Percentiles rank a stretch among this genome's conserved stretches.
These are phyloP conservation scores for Oryzias javanicus DNA, from an alignment of 2,113 vertebrate species.

Conservation along the genomic window DNA sequence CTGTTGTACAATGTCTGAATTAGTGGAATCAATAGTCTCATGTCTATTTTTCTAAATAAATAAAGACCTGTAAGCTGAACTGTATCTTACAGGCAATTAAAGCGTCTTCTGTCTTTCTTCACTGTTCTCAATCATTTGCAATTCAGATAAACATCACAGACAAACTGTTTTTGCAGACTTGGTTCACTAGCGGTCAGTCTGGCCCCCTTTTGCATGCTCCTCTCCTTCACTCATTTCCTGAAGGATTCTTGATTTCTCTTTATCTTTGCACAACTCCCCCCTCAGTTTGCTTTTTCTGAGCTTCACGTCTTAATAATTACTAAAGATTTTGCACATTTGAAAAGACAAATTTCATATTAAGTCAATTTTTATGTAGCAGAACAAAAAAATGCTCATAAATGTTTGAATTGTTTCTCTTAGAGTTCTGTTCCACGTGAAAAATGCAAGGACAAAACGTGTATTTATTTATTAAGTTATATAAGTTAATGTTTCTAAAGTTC, in stretches of 20 bases:
- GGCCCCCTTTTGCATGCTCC: conserved; percentile 67
- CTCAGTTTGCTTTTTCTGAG: conserved; percentile 36
- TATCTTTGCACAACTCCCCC: conserved; percentile 41
- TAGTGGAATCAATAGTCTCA: conserved; percentile 43
- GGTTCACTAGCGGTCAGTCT: conserved; percentile 64
- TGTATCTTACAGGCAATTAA: conserved; percentile 49
- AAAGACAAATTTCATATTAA: too few species aligned
- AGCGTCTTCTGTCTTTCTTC: conserved; percentile 73
- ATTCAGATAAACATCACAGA: conserved; percentile 15
- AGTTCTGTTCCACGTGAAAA: too few species aligned
- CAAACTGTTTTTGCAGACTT: conserved; percentile 72
- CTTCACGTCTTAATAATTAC: conserved; percentile 36
- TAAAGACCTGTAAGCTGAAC: conserved; percentile 56
- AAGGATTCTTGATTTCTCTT: conserved; percentile 43
- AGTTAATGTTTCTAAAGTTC: too few species aligned
- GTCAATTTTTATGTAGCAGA: too few species aligned
- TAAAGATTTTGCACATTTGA: neutral
- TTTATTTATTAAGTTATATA: too few species aligned
- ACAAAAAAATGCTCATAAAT: too few species aligned
- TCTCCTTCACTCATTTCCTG: conserved; percentile 42
- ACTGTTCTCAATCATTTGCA: conserved; percentile 26
- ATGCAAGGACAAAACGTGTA: too few species aligned
- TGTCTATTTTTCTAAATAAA: conserved; percentile 58
- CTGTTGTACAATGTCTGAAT: conserved; percentile 49
- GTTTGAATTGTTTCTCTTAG: too few species aligned